Evolutionary conservation across 1,140 invertebrate species (phyloP).

Genomic region (Drosophila nasuta): DNA sequence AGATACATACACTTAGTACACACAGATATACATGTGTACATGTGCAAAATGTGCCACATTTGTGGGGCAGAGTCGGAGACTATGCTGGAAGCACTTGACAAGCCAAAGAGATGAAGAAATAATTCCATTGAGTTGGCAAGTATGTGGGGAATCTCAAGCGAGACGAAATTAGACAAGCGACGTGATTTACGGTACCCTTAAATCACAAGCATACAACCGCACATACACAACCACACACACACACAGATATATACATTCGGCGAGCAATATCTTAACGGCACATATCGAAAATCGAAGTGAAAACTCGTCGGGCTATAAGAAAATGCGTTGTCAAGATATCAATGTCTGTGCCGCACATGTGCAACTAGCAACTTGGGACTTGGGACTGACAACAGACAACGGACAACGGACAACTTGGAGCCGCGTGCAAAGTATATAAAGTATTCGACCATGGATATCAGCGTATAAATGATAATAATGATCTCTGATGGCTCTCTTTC

Average conservation of each 20-base stretch:
- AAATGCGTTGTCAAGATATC: conserved; percentile 48
- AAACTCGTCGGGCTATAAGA: conserved; percentile 53
- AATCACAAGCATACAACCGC: conserved; percentile 62
- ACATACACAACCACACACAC: conserved; percentile 45
- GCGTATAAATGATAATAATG: conserved; percentile 37
- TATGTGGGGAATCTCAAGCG: conserved; percentile 77
- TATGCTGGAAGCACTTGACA: conserved; percentile 73
- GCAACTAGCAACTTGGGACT: conserved; percentile 25
- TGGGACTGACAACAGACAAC: conserved; percentile 33
- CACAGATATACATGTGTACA: conserved; percentile 10
- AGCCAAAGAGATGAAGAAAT: conserved; percentile 66
- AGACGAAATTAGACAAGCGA: conserved; percentile 81
- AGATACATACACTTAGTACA: conserved; percentile 42
- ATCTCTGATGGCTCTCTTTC: conserved; percentile 18
- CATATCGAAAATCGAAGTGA: conserved; percentile 74
- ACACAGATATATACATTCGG: conserved; percentile 11
- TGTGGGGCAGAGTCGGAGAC: conserved; percentile 28
- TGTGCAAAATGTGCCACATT: conserved; percentile 56
- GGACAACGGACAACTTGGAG: conserved; percentile 26
- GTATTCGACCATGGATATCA: conserved; percentile 2
- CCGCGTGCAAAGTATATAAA: not conserved
- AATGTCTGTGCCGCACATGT: conserved; percentile 73
- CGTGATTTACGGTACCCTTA: conserved; percentile 82
- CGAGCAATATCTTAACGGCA: conserved; percentile 35
- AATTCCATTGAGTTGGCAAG: conserved; percentile 79